These are phyloP conservation scores for Murina feae DNA, from an alignment of 2,113 vertebrate genomes.

Conservation along the genomic window DNA sequence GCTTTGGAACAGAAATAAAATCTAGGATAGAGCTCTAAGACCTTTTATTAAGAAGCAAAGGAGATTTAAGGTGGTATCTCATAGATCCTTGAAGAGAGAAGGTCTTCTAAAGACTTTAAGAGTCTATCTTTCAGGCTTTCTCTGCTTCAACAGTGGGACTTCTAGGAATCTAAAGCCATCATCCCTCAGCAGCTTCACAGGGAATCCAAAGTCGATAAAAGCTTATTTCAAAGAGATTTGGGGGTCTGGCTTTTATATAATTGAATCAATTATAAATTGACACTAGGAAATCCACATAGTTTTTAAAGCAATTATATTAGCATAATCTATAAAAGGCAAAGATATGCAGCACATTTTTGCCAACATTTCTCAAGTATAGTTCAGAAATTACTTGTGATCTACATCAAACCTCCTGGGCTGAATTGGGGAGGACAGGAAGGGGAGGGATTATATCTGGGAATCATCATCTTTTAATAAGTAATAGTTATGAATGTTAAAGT, in stretches of 20 bases:
- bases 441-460: background rate
- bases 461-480: background rate
- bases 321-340: background rate
- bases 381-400: background rate
- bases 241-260: background rate
- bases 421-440: background rate
- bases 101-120: background rate
- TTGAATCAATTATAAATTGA: background rate
- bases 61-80: background rate
- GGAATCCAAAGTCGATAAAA: background rate
- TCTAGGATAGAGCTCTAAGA: background rate
- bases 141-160: background rate
- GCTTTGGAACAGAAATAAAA: background rate
- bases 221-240: background rate
- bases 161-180: background rate
- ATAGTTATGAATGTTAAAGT: background rate
- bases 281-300: background rate
- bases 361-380: background rate
- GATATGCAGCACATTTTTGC: background rate
- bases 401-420: background rate
- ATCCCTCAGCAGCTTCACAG: background rate
- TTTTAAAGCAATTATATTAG: conserved; percentile 19
- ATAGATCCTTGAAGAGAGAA: background rate
- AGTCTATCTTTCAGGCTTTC: background rate
- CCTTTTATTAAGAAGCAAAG: background rate